Evolutionary conservation across 2,888 invertebrate genomes (phyloP), one percentile per base, ranked within the genome.

Genomic region (Linnaemya tessellans): DNA sequence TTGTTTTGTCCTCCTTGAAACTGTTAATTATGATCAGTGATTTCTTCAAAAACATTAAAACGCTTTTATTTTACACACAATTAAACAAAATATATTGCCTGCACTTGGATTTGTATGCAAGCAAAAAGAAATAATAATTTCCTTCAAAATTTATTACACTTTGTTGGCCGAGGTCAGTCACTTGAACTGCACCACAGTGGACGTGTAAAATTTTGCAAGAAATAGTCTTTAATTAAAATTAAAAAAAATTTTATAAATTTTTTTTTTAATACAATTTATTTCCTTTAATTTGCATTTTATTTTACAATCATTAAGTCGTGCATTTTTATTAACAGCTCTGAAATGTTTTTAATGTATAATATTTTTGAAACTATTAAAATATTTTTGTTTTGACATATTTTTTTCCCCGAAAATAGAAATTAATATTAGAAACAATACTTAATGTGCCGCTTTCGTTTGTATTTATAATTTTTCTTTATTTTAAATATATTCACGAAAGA

Each of bases 201-300:
- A 54, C 18, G 15, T 25, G 3, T 22, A 35, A 64, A 75, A 67
- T 56, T 15, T 75, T 43, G 9, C 64, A 58, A 51, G 38, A 35
- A 18, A 38, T 8, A 62, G 1, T 38, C 5, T 30, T 30, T 30
- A 20, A 8, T 15, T 38, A 68, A n/a, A 25, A 35, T 3, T 38
- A 51, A 25, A 18, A 49, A 49, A 25, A 62, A 8, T 13, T n/a
- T 22, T 46, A 64, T 62, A 64, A 11, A 60, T 49, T 62, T 73
- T 58, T 35, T n/a, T 43, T 18, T 49, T 30, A 38, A 25, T 38
- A 11, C 67, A 73, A 83, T 79, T 79, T 74, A 79, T 84, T 56
- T 74, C 43, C 58, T 25, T 41, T 58, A 62, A 75, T 84, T 84
- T 74, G 74, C 79, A 79, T 79, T 79, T 79, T 13, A 70, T 60